A percentile compares a stretch with the other conserved stretches of the same genome.
Conservation (phyloP, 1,140 invertebrate genomes). For the Paraescarpia echinospica region DNA sequence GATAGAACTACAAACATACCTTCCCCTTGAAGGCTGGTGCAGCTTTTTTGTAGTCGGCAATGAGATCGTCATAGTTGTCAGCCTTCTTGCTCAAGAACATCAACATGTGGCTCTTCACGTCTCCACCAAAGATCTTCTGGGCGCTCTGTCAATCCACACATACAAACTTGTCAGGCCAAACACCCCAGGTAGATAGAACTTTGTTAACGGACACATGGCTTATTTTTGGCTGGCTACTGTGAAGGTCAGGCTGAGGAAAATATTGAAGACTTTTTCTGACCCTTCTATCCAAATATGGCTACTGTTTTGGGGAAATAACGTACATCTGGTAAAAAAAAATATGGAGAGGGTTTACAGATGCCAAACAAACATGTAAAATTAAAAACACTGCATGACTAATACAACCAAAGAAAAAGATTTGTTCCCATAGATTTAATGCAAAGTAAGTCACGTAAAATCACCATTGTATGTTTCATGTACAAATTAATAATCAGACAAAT, state of each 20-base stretch:
- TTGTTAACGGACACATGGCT: background rate
- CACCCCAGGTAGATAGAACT: background rate
- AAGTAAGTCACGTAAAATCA: no score
- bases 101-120: constrained; percentile 93
- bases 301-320: no score
- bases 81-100: constrained; percentile 90
- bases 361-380: constrained; percentile 8
- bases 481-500: no score
- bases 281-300: no score
- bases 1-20: constrained; percentile 59
- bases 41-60: constrained; percentile 64
- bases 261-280: no score
- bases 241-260: no score
- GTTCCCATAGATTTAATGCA: no score
- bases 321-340: background rate
- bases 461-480: no score
- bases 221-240: background rate
- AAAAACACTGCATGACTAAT: background rate
- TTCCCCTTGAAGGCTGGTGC: constrained; percentile 89
- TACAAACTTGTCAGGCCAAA: background rate
- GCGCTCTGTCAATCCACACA: constrained; percentile 67
- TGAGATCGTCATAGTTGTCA: constrained; percentile 73
- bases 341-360: no score
- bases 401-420: no score
- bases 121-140: constrained; percentile 96